These are phyloP conservation scores for Teleiodes luculella DNA, from an alignment of 2,888 invertebrate species.

Conservation along the genomic window DNA sequence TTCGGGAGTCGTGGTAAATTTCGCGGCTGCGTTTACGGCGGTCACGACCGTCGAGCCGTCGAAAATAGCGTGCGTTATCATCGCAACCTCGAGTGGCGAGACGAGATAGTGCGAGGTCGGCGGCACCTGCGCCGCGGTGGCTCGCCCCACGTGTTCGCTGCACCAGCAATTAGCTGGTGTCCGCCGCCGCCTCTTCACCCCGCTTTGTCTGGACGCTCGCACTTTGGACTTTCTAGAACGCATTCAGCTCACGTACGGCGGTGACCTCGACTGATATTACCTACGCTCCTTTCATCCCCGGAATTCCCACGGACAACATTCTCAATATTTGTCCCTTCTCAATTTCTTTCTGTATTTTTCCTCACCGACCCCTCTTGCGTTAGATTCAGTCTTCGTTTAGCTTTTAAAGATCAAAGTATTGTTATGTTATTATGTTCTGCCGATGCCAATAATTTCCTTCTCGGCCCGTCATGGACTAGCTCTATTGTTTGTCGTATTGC, in stretches of 20 bases:
- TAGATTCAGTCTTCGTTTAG: not conserved
- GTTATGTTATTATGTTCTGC: not conserved
- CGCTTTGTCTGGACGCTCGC: constrained; percentile 21
- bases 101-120: constrained; percentile 74
- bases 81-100: constrained; percentile 71
- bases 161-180: constrained; percentile 36
- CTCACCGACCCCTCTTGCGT: not conserved
- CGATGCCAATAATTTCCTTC: constrained; percentile 1
- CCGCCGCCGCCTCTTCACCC: constrained; percentile 23
- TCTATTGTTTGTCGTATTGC: constrained; percentile 13
- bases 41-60: constrained; percentile 58
- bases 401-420: not conserved
- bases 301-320: not conserved
- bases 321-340: not conserved
- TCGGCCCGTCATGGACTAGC: constrained; percentile 1
- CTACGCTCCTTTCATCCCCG: not conserved
- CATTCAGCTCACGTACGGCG: constrained; percentile 14
- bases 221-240: constrained; percentile 24
- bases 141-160: constrained; percentile 60
- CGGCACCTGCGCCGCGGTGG: constrained; percentile 62
- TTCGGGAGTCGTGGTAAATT: constrained; percentile 55
- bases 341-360: not conserved
- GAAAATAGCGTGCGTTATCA: constrained; percentile 75
- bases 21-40: constrained; percentile 63
- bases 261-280: constrained; percentile 2